Base-by-base conservation (phyloP, 2,797 vertebrate genomes). In the Gymnothorax javanicus region DNA sequence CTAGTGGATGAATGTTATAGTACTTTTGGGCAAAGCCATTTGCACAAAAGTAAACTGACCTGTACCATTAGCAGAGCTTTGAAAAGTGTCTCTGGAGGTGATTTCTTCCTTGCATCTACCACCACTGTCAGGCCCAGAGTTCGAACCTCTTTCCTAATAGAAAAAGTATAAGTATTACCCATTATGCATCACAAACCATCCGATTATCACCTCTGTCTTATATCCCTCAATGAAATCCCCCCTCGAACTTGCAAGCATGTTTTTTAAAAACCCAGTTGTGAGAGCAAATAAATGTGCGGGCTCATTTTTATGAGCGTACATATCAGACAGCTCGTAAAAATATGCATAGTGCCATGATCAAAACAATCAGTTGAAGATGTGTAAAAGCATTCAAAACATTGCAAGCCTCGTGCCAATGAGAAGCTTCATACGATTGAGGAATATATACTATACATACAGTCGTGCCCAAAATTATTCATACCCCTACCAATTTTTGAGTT, bases 41-140 rank as follows among this genome's bases (percentile, higher is more conserved):
- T 75, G 25, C 33, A 7, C 52, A 27, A 71, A 23, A 79, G 57
- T 20, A 71, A 75, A 90, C 90, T 90, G 87, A 99, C 99, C 97
- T 99, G 97, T 15, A 95, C 92, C 11, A 96, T 96, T 85, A 96
- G 93, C 87, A 99, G 94, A 60, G 98, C 97, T 0, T 95, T 95
- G 90, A 96, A 95, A 1, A 99, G 94, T 33, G 90, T 87, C 0
- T 94, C 91, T 0, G 94, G 87, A 0, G 95, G 96, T 0, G 94
- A 87, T 64, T 94, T 95, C 88, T 96, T 97, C 92, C 97, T 95
- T 93, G 97, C 96, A 89, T 99, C 97, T 58, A 98, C 94, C 86
- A 99, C 90, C 0, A 99, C 54, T 0, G 95, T 96, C 91, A 99
- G 91, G 89, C 97, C 97, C 0, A 93, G 83, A 4, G 97, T 95